Conservation (phyloP, 1,140 invertebrate species). For the Adelges cooleyi region DNA sequence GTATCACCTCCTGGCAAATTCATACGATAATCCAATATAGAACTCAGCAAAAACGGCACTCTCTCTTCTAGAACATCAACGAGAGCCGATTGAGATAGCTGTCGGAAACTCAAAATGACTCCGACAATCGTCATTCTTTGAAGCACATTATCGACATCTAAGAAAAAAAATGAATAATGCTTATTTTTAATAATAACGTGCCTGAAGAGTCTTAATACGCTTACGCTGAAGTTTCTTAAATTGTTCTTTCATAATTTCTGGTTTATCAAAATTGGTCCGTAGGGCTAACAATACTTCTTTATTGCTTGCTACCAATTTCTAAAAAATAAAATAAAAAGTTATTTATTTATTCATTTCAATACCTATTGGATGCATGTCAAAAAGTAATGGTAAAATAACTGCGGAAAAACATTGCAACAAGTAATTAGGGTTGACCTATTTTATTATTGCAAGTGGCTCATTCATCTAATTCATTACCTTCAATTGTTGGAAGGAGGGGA, state of each 20-base stretch:
- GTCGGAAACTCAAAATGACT: constrained; percentile 89
- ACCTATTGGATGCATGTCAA: too few species aligned
- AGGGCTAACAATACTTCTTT: constrained; percentile 82
- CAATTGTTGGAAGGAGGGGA: too few species aligned
- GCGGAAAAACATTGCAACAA: too few species aligned
- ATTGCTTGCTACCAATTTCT: constrained; percentile 80
- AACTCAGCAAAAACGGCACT: constrained; percentile 93
- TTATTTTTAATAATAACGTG: background rate
- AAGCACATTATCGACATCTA: constrained; percentile 82
- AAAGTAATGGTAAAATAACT: too few species aligned
- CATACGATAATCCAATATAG: constrained; percentile 82
- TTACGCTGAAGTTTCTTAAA: constrained; percentile 71
- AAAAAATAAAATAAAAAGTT: too few species aligned
- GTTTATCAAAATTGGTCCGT: constrained; percentile 92
- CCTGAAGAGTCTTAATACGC: constrained; percentile 30
- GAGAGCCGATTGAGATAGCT: constrained; percentile 83
- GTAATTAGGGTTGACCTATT: too few species aligned
- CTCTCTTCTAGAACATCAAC: constrained; percentile 87
- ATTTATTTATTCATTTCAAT: too few species aligned
- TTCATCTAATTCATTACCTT: too few species aligned
- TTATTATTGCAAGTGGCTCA: too few species aligned
- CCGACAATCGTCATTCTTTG: constrained; percentile 97
- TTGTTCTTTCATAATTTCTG: constrained; percentile 96
- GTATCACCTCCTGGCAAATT: background rate
- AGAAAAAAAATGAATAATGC: constrained; percentile 31